A percentile compares a stretch with the other conserved stretches of the same genome.
phyloP scores from a whole-genome alignment of 2,113 vertebrate genomes.

The Paratilapia polleni region DNA sequence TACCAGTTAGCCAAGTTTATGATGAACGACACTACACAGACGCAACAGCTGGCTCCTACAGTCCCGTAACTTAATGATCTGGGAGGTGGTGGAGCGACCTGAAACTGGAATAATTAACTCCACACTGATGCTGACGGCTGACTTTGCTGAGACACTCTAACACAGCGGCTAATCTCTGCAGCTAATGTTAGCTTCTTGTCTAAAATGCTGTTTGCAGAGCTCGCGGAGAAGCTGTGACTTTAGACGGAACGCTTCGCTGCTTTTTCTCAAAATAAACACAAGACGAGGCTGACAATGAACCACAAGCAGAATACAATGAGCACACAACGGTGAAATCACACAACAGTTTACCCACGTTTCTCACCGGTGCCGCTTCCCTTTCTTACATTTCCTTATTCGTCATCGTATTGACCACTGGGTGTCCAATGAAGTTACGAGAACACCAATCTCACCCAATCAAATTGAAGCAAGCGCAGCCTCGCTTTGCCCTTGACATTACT shows the following conservation, averaged over 20 bases:
- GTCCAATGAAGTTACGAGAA: conserved; percentile 60
- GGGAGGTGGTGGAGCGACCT: neutral
- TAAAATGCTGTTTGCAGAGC: neutral
- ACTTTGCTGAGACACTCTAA: neutral
- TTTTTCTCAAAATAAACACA: neutral
- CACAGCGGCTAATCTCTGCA: conserved; percentile 32
- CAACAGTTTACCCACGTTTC: conserved; percentile 69
- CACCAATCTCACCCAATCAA: conserved; percentile 57
- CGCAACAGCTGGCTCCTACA: neutral
- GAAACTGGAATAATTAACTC: neutral
- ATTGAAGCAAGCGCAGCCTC: conserved; percentile 26
- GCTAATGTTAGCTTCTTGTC: conserved; percentile 44
- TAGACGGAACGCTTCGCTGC: accelerated
- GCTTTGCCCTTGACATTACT: conserved; percentile 52
- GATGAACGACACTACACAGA: accelerated
- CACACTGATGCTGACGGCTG: neutral
- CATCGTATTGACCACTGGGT: neutral
- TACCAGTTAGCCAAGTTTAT: neutral
- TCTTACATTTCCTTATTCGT: conserved; percentile 40
- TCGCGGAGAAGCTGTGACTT: neutral
- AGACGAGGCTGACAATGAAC: neutral
- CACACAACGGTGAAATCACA: neutral
- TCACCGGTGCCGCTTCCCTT: conserved; percentile 29
- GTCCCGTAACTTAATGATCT: neutral
- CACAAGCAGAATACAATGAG: neutral